These are phyloP conservation scores for Rotaria macrura DNA, from an alignment of 2,888 invertebrate genomes.

Conservation along the genomic window DNA sequence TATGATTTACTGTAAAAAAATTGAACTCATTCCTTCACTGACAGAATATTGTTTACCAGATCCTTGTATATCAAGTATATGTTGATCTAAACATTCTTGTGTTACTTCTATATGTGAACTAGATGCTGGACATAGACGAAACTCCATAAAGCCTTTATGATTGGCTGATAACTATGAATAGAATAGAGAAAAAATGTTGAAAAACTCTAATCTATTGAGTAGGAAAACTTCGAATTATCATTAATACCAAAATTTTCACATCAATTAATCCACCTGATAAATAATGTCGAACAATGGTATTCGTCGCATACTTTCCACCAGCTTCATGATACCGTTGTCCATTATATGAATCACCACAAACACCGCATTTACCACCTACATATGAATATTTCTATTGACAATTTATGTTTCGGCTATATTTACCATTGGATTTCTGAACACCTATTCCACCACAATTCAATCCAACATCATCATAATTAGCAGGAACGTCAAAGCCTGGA, in stretches of 20 bases:
- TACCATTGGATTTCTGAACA: constrained; percentile 29
- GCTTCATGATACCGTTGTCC: constrained; percentile 42
- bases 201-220: too few species aligned
- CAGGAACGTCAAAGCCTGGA: background rate
- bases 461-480: constrained; percentile 25
- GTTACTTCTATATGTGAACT: constrained; percentile 38
- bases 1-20: constrained; percentile 8
- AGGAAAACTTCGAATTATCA: too few species aligned
- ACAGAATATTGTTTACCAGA: constrained; percentile 35
- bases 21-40: background rate
- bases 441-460: constrained; percentile 34
- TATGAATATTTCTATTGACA: too few species aligned
- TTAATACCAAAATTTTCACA: constrained; percentile 40
- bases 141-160: constrained; percentile 48
- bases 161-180: constrained; percentile 43
- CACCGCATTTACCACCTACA: constrained; percentile 65
- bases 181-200: background rate
- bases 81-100: constrained; percentile 44
- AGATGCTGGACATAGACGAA: constrained; percentile 44
- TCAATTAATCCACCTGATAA: constrained; percentile 43
- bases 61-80: constrained; percentile 41
- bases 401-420: too few species aligned
- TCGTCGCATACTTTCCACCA: constrained; percentile 43
- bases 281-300: constrained; percentile 42
- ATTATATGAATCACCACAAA: constrained; percentile 72